A percentile compares a stretch with the other conserved stretches of the same genome.
These are phyloP conservation scores for Odontamblyopus lacepedii DNA, from an alignment of 2,797 vertebrate genomes.

Conservation along the genomic window DNA sequence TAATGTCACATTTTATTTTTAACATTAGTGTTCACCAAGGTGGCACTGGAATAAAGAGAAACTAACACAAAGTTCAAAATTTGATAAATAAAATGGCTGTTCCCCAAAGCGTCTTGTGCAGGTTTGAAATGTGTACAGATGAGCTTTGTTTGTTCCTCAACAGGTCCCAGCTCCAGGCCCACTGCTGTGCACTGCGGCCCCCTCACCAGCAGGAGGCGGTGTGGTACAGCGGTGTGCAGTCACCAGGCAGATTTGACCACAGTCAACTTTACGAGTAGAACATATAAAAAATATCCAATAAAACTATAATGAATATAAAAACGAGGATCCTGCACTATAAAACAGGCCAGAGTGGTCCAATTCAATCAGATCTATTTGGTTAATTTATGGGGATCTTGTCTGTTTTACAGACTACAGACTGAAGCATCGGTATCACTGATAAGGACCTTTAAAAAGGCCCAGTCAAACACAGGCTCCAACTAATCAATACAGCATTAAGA, in stretches of 20 bases:
- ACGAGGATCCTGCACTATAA: background rate
- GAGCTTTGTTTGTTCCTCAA: background rate
- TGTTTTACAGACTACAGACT: slow-evolving; percentile 19
- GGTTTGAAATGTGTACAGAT: slow-evolving; percentile 57
- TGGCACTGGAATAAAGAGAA: slow-evolving; percentile 82
- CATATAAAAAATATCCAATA: background rate
- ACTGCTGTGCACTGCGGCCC: background rate
- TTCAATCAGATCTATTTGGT: background rate
- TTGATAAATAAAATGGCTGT: slow-evolving; percentile 83
- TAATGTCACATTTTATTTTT: slow-evolving; percentile 78
- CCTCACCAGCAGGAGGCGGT: slow-evolving; percentile 5
- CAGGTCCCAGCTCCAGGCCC: background rate
- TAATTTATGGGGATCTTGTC: background rate
- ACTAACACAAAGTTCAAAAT: slow-evolving; percentile 80
- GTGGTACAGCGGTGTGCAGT: background rate
- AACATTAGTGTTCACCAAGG: slow-evolving; percentile 78
- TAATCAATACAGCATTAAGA: too few relatives aligned
- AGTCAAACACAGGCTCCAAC: background rate
- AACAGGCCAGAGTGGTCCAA: background rate
- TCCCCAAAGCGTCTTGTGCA: slow-evolving; percentile 70
- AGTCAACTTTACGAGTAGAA: background rate
- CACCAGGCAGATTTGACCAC: slow-evolving; percentile 4
- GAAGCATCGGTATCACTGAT: background rate
- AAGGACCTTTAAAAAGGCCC: background rate
- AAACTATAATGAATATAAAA: background rate